phyloP scores from a whole-genome alignment of 2,888 invertebrate genomes.

The Matsumyia berberina region DNA sequence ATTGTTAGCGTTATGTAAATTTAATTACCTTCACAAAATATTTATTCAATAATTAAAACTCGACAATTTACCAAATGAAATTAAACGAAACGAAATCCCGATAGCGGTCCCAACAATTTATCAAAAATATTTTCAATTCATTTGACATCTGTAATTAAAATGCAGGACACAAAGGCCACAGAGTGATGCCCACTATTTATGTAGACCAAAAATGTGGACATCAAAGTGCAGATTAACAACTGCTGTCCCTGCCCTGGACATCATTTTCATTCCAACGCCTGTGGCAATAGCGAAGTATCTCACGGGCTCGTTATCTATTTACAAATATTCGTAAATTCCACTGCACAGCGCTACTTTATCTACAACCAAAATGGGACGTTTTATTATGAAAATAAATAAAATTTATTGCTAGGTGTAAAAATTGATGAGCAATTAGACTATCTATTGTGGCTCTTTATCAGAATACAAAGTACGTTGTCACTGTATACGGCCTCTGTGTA shows the following conservation, averaged over 20 bases:
- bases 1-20: not conserved
- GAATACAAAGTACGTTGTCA: not conserved
- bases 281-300: conserved; percentile 3
- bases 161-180: not conserved
- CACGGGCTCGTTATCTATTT: not conserved
- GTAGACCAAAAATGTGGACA: not conserved
- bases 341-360: conserved; percentile 4
- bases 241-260: not conserved
- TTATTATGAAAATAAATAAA: conserved; percentile 32
- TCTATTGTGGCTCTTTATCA: conserved; percentile 13
- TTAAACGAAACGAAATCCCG: not conserved
- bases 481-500: not conserved
- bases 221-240: not conserved
- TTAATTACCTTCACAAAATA: not conserved
- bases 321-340: not conserved
- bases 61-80: not conserved
- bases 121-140: conserved; percentile 3
- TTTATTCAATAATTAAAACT: not conserved
- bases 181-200: not conserved
- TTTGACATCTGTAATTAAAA: not conserved
- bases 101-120: not conserved
- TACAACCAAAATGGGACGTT: conserved; percentile 8
- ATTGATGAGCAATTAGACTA: conserved; percentile 21
- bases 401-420: conserved; percentile 11
- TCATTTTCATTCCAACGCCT: not conserved